Evolutionary conservation across 2,113 vertebrate species (phyloP).

Genomic region (Saimiri boliviensis): DNA sequence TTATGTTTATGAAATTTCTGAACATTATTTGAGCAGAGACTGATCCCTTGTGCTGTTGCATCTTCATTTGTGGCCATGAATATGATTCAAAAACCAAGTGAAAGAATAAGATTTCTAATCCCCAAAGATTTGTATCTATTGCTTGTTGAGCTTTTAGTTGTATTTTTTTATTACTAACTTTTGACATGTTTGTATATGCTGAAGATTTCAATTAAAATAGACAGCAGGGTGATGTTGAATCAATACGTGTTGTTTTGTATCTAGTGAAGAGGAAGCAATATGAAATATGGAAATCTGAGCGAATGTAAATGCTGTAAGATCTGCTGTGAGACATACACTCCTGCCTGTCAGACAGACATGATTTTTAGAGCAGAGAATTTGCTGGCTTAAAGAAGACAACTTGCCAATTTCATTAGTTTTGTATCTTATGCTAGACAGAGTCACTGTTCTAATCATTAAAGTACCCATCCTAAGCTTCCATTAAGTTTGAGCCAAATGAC

Average conservation of each 20-base stretch:
- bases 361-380: conserved; percentile 80
- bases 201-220: conserved; percentile 79
- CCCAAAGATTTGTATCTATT: conserved; percentile 45
- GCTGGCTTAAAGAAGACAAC: conserved; percentile 78
- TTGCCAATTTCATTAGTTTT: conserved; percentile 79
- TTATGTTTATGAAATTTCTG: background rate
- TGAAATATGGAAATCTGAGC: conserved; percentile 71
- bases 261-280: conserved; percentile 9
- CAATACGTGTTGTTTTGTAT: conserved; percentile 64
- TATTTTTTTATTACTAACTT: conserved; percentile 47
- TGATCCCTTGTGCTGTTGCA: background rate
- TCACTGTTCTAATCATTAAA: conserved; percentile 79
- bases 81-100: conserved; percentile 34
- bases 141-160: conserved; percentile 68
- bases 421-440: conserved; percentile 70
- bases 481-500: conserved; percentile 81
- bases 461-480: conserved; percentile 75
- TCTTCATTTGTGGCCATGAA: conserved; percentile 55
- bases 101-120: conserved; percentile 45
- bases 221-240: conserved; percentile 60
- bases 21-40: background rate
- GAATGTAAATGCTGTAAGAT: conserved; percentile 22
- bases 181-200: conserved; percentile 67
- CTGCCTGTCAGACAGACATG: conserved; percentile 71
- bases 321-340: conserved; percentile 26